These are phyloP conservation scores for Melanotaenia duboulayi DNA, from an alignment of 2,113 vertebrate species.

Conservation along the genomic window DNA sequence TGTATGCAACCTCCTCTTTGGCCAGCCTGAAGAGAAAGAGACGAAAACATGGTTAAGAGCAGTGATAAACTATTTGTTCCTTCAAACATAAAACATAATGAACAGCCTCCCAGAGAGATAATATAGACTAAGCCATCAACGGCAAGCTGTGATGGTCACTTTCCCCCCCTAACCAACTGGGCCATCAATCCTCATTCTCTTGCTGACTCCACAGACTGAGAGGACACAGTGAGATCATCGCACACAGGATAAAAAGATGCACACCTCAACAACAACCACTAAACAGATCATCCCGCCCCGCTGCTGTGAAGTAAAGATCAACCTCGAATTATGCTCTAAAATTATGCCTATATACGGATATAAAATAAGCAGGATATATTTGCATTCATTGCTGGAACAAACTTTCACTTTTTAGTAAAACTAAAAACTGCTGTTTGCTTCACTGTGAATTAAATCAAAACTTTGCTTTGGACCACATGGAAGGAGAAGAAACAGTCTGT, in stretches of 20 bases:
- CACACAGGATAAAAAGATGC: constrained; percentile 59
- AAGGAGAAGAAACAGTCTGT: no score
- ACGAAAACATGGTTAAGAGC: constrained; percentile 17
- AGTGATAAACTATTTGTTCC: constrained; percentile 38
- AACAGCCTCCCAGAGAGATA: constrained; percentile 25
- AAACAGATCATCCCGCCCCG: constrained; percentile 50
- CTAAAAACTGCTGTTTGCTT: no score
- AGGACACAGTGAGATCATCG: constrained; percentile 70
- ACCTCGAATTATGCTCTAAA: not conserved
- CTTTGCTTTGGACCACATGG: no score
- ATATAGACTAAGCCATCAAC: constrained; percentile 43
- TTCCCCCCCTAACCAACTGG: constrained; percentile 28
- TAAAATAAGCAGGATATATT: no score
- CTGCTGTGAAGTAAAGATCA: constrained; percentile 6
- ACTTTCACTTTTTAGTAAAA: no score
- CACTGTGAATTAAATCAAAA: no score
- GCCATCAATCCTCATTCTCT: constrained; percentile 63
- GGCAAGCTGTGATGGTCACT: constrained; percentile 66
- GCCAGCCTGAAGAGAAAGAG: constrained; percentile 83
- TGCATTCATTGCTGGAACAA: no score
- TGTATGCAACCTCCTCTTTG: constrained; percentile 93
- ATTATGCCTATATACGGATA: not conserved
- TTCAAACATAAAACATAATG: constrained; percentile 48
- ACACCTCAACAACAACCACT: constrained; percentile 60
- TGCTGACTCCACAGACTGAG: constrained; percentile 47